These are phyloP conservation scores for Gryon sp. DNA, from an alignment of 1,140 invertebrate species.

Conservation along the genomic window DNA sequence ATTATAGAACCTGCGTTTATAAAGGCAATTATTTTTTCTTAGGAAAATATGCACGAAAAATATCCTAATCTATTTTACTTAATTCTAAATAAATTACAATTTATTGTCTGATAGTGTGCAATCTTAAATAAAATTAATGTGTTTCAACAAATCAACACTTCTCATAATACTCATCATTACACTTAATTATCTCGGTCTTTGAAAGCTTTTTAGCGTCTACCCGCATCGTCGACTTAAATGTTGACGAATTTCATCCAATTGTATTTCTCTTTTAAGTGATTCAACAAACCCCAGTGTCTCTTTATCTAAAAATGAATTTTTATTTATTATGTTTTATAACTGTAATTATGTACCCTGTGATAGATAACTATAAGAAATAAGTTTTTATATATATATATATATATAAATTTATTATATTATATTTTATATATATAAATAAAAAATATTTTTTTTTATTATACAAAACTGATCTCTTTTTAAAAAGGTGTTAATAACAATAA, in stretches of 20 bases:
- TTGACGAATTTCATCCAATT: conserved; percentile 61
- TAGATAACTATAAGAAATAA: no score
- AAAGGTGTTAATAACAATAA: no score
- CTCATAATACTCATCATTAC: conserved; percentile 51
- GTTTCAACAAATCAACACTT: conserved; percentile 52
- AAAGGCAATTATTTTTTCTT: no score
- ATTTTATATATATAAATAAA: not conserved
- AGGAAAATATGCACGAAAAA: no score
- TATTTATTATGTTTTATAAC: conserved; percentile 46
- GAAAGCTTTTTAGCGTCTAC: conserved; percentile 54
- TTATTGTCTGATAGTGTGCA: no score
- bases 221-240: conserved; percentile 62
- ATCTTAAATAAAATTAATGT: conserved; percentile 49
- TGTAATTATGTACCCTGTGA: not conserved
- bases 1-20: no score
- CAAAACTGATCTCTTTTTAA: no score
- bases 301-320: conserved; percentile 72
- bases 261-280: conserved; percentile 62
- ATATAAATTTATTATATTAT: no score
- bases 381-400: no score
- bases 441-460: no score
- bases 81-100: no score
- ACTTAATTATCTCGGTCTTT: conserved; percentile 56
- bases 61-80: no score
- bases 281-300: conserved; percentile 66